These are phyloP conservation scores for Hesperia comma DNA, from an alignment of 2,888 invertebrate genomes.

Conservation along the genomic window DNA sequence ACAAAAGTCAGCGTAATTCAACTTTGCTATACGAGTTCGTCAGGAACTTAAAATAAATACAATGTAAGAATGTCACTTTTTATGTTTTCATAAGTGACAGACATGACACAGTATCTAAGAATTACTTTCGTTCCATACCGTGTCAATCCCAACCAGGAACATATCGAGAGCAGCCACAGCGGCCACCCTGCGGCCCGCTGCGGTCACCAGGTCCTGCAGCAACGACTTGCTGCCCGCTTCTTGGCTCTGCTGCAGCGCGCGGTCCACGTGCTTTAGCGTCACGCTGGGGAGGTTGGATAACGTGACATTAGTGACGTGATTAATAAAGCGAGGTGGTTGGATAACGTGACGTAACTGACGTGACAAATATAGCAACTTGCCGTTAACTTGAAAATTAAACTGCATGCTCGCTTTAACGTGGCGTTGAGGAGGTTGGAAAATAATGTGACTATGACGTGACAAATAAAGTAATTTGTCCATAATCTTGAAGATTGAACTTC, in stretches of 20 bases:
- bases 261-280: conserved; percentile 85
- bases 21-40: background rate
- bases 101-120: too few relatives aligned
- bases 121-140: conserved; percentile 69
- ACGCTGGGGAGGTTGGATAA: conserved; percentile 75
- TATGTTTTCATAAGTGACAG: too few relatives aligned
- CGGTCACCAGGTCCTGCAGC: conserved; percentile 85
- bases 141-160: conserved; percentile 91
- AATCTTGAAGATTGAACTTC: too few relatives aligned
- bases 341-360: too few relatives aligned
- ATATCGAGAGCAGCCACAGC: conserved; percentile 89
- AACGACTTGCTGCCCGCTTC: conserved; percentile 81
- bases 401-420: conserved; percentile 85
- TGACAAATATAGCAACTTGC: too few relatives aligned
- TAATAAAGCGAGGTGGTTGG: too few relatives aligned
- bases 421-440: conserved; percentile 79
- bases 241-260: conserved; percentile 73
- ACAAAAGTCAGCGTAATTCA: background rate
- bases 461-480: too few relatives aligned
- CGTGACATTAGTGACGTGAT: too few relatives aligned
- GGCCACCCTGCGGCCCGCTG: conserved; percentile 85
- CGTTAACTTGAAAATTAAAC: too few relatives aligned
- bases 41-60: too few relatives aligned
- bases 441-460: background rate
- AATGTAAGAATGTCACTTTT: too few relatives aligned